phyloP scores from a whole-genome alignment of 2,888 invertebrate genomes.

The Drosophila pegasa region DNA sequence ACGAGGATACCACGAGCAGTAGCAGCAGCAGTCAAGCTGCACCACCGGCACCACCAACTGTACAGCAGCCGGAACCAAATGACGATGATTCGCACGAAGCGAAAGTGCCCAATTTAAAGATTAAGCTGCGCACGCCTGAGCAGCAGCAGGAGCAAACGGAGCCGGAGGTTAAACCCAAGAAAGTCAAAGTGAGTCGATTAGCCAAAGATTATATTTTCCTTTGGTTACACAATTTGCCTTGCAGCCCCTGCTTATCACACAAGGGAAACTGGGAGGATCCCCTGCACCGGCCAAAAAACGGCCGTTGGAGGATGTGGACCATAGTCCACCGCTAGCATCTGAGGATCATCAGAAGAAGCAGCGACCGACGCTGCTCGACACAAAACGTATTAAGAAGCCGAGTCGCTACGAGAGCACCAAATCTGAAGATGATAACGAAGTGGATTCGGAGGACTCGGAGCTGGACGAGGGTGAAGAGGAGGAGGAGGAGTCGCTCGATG shows the following conservation, averaged over 20 bases:
- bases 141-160: constrained; percentile 46
- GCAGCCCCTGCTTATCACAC: constrained; percentile 82
- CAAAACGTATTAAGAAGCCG: constrained; percentile 80
- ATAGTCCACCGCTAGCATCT: constrained; percentile 51
- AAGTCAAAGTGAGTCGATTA: constrained; percentile 77
- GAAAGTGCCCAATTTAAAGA: constrained; percentile 82
- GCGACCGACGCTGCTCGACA: constrained; percentile 81
- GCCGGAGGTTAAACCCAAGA: constrained; percentile 58
- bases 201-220: neutral
- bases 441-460: constrained; percentile 65
- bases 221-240: constrained; percentile 10
- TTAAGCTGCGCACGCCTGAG: constrained; percentile 75
- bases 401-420: constrained; percentile 82
- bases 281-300: constrained; percentile 73
- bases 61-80: constrained; percentile 86
- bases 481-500: constrained; percentile 65
- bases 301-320: constrained; percentile 64
- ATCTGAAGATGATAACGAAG: constrained; percentile 77
- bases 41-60: constrained; percentile 68
- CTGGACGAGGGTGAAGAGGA: constrained; percentile 69
- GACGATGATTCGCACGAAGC: constrained; percentile 86
- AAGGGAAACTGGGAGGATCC: constrained; percentile 71
- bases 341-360: constrained; percentile 74
- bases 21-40: constrained; percentile 85
- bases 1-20: constrained; percentile 87